Base-by-base conservation (phyloP, 2,888 invertebrate species). In the Drosophila lutescens region DNA sequence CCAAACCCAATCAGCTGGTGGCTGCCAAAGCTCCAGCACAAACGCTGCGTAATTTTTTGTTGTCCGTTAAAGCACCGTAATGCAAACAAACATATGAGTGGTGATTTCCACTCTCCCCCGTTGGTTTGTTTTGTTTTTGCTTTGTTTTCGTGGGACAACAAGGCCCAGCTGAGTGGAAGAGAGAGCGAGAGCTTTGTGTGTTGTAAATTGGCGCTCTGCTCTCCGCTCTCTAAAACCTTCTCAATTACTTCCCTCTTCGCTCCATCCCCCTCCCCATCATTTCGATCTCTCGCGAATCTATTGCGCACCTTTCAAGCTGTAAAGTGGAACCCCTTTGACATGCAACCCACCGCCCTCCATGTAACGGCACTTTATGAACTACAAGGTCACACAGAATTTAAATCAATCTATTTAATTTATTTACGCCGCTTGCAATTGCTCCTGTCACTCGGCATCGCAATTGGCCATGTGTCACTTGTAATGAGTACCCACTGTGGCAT, bases 11-110 rank as follows among this genome's bases (percentile, higher is more conserved):
- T 60, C 83, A 83, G 87, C 83, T 88, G 89, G 62, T 63, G 67
- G 72, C 66, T 54, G 41, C 4, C 36, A 41, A 60, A 81, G 86
- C 88, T 83, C 63, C 58, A 67, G 51, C 53, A 75, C 74, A 71
- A 72, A 36, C 61, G 86, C 84, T 83, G 86, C 84, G 88, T 84
- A 88, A 76, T 88, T 83, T 63, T 30, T 56, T 62, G 32, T 41
- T 46, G 17, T 49, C 41, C 13, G 40, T 32, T 26, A 41, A 63
- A 63, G 65, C 62, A 49, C 56, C 59, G 50, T 71, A 88, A 73
- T 60, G 76, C 83, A 88, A 88, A 78, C 84, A 83, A 83, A 80
- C 83, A 83, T 72, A 68, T 88, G 88, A 44, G 68, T 86, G 88
- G 10, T 32, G 55, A 20, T 20, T 46, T 20, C 63, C 36, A 32